Conservation (phyloP, 2,113 vertebrate species). For the Clarias magur region DNA sequence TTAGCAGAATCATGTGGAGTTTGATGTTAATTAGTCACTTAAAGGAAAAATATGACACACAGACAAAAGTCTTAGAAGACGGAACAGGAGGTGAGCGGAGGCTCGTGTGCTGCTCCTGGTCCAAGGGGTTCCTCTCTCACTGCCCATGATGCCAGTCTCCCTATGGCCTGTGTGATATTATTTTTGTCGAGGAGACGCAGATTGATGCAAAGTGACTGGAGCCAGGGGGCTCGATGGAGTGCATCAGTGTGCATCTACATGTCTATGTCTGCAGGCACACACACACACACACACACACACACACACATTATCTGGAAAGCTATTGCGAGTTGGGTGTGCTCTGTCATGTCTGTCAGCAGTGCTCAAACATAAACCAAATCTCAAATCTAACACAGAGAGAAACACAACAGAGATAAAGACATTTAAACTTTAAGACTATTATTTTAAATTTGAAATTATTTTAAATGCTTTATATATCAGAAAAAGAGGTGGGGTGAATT, state of each 20-base stretch:
- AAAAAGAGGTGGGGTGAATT: neutral
- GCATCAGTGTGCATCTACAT: slow-evolving; percentile 75
- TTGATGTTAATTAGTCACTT: neutral
- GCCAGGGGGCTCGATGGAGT: slow-evolving; percentile 69
- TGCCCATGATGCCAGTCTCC: slow-evolving; percentile 64
- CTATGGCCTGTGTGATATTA: slow-evolving; percentile 68
- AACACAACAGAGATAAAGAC: neutral
- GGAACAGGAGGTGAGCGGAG: too few species aligned
- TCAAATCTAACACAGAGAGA: neutral
- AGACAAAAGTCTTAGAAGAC: neutral
- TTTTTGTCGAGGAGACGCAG: slow-evolving; percentile 75
- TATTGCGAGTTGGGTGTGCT: slow-evolving; percentile 23
- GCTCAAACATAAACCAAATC: slow-evolving; percentile 34
- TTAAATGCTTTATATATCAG: neutral
- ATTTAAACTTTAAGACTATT: neutral
- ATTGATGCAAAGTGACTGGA: slow-evolving; percentile 78
- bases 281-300: slow-evolving; percentile 53
- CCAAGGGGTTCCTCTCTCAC: slow-evolving; percentile 59
- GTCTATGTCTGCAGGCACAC: slow-evolving; percentile 68
- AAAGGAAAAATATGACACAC: neutral
- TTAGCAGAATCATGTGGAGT: neutral
- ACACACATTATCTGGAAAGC: slow-evolving; percentile 32
- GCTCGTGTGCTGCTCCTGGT: slow-evolving; percentile 54
- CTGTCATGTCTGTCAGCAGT: slow-evolving; percentile 34
- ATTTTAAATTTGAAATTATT: neutral